Base-by-base conservation (phyloP, 1,140 invertebrate species). In the Drosophila arawakana region DNA sequence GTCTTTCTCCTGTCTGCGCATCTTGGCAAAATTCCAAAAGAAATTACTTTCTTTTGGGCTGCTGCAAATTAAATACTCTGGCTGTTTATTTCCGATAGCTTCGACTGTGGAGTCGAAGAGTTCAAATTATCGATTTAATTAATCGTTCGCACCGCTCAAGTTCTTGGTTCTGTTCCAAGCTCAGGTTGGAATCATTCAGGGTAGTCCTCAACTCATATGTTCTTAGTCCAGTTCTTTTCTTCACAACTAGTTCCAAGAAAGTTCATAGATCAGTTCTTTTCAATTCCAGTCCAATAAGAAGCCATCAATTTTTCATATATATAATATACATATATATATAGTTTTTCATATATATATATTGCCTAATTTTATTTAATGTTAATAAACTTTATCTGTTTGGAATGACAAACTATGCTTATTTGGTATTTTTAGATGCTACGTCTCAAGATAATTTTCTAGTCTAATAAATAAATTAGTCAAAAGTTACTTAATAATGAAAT, bases 401-500 rank as follows among this genome's bases (percentile, higher is more conserved):
- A 74, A 74, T 74, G 72, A 74, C 72, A 70, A 74, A 68, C 61
- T 66, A 66, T 57, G 39, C 72, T 74, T 74, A 70, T 74, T 47
- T 74, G 50, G 47, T 74, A 74, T 74, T 69, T 74, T 30, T 30
- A 30, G 69, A 35, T 62, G 58, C 72, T 74, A 74, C 35, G 54
- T 74, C 34, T 69, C 50, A 73, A 69, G 72, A 70, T 52, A 74
- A 69, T 74, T 62, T 62, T 70, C 72, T 74, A 74, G 30, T 69
- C 66, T 74, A 74, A 63, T 50, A 69, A 70, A 74, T 74, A 74
- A 73, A 73, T 73, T 61, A 69, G 39, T 61, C 55, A 43, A 74
- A 69, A 41, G 15, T 62, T 61, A 70, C 49, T 69, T 55, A 67
- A 55, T 55, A 67, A 55, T 57, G 59, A 57, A 62, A 61, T 50